A percentile compares a stretch with the other conserved stretches of the same genome.
Evolutionary conservation across 2,888 invertebrate genomes (phyloP).

Genomic region (Agrochola circellaris): DNA sequence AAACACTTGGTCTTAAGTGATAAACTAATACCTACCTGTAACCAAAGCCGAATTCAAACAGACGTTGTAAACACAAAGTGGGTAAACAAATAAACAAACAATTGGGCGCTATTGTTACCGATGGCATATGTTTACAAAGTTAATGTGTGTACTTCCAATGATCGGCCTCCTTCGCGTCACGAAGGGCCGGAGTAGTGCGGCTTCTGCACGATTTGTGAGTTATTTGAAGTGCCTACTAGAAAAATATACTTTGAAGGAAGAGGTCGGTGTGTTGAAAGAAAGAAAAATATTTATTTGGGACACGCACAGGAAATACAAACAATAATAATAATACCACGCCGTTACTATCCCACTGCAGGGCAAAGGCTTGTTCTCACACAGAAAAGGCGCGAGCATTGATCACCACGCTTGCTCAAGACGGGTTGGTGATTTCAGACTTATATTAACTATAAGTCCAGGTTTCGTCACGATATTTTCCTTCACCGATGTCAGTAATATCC

Average conservation of each 20-base stretch:
- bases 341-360: too few relatives aligned
- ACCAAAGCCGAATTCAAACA: conserved; percentile 56
- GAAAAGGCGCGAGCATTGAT: too few relatives aligned
- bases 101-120: conserved; percentile 48
- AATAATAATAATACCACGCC: neutral
- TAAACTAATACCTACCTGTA: conserved; percentile 51
- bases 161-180: conserved; percentile 42
- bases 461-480: too few relatives aligned
- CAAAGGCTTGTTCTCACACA: too few relatives aligned
- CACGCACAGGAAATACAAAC: neutral
- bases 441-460: too few relatives aligned
- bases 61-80: conserved; percentile 51
- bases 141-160: conserved; percentile 59
- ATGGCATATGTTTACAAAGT: conserved; percentile 57
- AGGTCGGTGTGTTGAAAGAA: too few relatives aligned
- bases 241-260: conserved; percentile 5
- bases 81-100: conserved; percentile 60
- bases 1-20: conserved; percentile 18
- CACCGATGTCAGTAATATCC: too few relatives aligned
- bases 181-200: neutral
- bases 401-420: too few relatives aligned
- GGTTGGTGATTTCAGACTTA: too few relatives aligned
- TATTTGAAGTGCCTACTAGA: conserved; percentile 6
- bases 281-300: neutral
- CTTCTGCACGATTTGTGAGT: conserved; percentile 1